Evolutionary conservation across 2,888 invertebrate species (phyloP).

Genomic region (Papilio protenor): DNA sequence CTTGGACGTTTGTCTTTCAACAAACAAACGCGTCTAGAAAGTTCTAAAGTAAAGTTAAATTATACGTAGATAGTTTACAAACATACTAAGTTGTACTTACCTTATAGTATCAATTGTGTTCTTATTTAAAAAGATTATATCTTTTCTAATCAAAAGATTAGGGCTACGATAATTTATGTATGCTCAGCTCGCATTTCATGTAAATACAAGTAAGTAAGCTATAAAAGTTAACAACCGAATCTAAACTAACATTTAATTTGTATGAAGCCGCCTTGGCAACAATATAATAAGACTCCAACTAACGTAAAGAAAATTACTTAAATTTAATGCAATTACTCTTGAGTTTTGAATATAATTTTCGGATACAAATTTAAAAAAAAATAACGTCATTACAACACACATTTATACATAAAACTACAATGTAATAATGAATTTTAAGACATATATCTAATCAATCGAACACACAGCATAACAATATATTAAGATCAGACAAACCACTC

Average conservation of each 20-base stretch:
- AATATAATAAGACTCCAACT: neutral
- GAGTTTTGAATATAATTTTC: neutral
- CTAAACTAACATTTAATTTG: conserved; percentile 13
- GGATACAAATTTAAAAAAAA: neutral
- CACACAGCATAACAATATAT: conserved; percentile 10
- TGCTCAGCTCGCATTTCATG: neutral
- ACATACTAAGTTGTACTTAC: neutral
- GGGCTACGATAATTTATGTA: neutral
- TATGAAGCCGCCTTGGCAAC: neutral
- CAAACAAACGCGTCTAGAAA: conserved; percentile 77
- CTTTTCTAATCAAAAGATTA: neutral
- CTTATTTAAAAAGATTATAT: neutral
- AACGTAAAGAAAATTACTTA: neutral
- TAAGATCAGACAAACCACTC: conserved; percentile 21
- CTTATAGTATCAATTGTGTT: conserved; percentile 28
- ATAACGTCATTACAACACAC: neutral
- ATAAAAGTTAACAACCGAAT: conserved; percentile 13
- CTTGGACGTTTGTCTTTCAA: conserved; percentile 66
- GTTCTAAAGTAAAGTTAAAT: conserved; percentile 65
- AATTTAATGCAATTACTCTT: neutral
- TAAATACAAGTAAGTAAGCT: conserved; percentile 13
- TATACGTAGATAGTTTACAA: conserved; percentile 42
- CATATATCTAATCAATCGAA: conserved; percentile 33
- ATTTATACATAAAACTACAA: neutral
- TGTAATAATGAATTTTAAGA: neutral